phyloP scores from a whole-genome alignment of 1,140 invertebrate genomes.

The Musca vetustissima region DNA sequence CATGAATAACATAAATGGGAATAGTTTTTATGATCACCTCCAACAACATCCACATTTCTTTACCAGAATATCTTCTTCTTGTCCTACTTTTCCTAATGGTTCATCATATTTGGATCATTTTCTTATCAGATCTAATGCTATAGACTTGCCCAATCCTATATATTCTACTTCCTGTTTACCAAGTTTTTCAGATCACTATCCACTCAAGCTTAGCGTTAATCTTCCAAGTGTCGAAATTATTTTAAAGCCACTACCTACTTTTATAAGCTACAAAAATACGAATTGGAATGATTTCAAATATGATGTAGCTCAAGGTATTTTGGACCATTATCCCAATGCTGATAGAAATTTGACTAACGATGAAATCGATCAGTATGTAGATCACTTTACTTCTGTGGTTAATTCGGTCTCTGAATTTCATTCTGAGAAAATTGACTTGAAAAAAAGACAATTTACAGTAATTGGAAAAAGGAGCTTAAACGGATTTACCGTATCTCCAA shows the following conservation, averaged over 20 bases:
- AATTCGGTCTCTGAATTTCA: not conserved
- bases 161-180: not conserved
- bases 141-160: not conserved
- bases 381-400: not conserved
- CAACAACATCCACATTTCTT: not conserved
- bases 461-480: not conserved
- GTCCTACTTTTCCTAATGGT: not conserved
- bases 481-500: not conserved
- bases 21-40: not conserved
- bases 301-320: too few relatives aligned
- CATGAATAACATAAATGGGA: not conserved
- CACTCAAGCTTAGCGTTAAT: too few relatives aligned
- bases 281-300: too few relatives aligned
- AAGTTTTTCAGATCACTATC: not conserved
- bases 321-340: not conserved
- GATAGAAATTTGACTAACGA: not conserved
- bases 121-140: not conserved
- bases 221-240: too few relatives aligned
- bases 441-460: not conserved
- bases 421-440: not conserved
- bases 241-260: too few relatives aligned
- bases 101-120: conserved; percentile 5
- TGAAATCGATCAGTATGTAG: not conserved
- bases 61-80: not conserved
- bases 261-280: too few relatives aligned